Evolutionary conservation across 2,888 invertebrate genomes (phyloP).

Genomic region (Hoplodrina ambigua): DNA sequence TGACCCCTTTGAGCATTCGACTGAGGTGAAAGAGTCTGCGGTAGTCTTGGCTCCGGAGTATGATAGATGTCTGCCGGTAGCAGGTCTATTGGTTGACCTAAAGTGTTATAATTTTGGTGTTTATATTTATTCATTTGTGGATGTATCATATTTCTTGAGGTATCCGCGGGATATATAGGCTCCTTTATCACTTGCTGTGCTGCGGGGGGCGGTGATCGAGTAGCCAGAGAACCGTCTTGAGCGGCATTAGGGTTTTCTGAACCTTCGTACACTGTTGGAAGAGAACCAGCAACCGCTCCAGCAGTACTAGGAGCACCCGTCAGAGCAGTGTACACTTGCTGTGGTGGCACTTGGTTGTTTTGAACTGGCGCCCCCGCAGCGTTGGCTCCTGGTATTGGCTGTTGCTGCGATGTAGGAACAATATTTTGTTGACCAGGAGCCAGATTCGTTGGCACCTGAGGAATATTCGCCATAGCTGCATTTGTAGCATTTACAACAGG

Average conservation of each 20-base stretch:
- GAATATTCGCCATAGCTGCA: slow-evolving; percentile 55
- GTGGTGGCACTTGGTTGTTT: slow-evolving; percentile 54
- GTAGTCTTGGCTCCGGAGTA: slow-evolving; percentile 67
- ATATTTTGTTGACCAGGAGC: slow-evolving; percentile 33
- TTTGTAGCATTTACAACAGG: slow-evolving; percentile 63
- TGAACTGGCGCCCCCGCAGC: slow-evolving; percentile 42
- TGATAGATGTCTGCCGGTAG: slow-evolving; percentile 75
- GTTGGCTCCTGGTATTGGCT: slow-evolving; percentile 15
- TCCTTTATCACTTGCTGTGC: slow-evolving; percentile 71
- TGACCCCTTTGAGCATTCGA: slow-evolving; percentile 52
- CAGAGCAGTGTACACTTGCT: slow-evolving; percentile 40
- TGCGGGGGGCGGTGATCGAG: slow-evolving; percentile 21
- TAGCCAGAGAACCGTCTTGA: slow-evolving; percentile 23
- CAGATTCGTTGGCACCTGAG: slow-evolving; percentile 40
- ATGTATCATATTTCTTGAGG: slow-evolving; percentile 64
- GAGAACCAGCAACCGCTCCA: slow-evolving; percentile 46
- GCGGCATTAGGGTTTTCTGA: slow-evolving; percentile 44
- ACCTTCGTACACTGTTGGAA: slow-evolving; percentile 63
- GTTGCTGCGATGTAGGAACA: slow-evolving; percentile 18
- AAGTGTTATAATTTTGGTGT: slow-evolving; percentile 75
- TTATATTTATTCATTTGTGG: slow-evolving; percentile 49
- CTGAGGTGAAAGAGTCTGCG: slow-evolving; percentile 82
- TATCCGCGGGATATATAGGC: slow-evolving; percentile 79
- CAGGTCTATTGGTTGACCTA: slow-evolving; percentile 83
- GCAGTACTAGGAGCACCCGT: slow-evolving; percentile 57